Evolutionary conservation across 1,140 invertebrate species (phyloP).

Genomic region (Paraescarpia echinospica): DNA sequence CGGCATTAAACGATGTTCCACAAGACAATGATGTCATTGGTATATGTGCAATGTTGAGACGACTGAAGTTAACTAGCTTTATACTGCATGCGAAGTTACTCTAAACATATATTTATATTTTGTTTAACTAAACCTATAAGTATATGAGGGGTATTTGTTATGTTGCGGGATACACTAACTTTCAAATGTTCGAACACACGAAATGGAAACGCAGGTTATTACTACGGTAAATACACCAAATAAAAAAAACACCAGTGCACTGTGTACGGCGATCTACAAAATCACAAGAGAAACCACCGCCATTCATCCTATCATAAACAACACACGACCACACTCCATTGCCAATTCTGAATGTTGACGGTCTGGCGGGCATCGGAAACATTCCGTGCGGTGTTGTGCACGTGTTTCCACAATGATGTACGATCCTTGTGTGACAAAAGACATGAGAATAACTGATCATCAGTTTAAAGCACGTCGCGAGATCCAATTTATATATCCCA

Average conservation of each 20-base stretch:
- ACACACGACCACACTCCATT: not conserved
- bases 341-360: not conserved
- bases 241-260: not conserved
- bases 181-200: not conserved
- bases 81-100: no score
- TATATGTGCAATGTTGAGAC: no score
- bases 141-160: not conserved
- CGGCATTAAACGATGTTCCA: no score
- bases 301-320: not conserved
- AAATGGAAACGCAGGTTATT: not conserved
- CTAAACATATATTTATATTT: no score
- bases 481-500: not conserved
- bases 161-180: not conserved
- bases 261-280: not conserved
- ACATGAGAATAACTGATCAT: not conserved
- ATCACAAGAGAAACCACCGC: not conserved
- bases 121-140: no score
- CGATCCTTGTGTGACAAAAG: not conserved
- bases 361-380: not conserved
- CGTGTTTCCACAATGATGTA: not conserved
- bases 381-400: not conserved
- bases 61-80: no score
- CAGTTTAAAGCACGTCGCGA: not conserved
- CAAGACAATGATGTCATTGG: no score
- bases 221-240: no score